Conservation (phyloP, 2,797 vertebrate genomes). For the Micromesistius poutassou region DNA sequence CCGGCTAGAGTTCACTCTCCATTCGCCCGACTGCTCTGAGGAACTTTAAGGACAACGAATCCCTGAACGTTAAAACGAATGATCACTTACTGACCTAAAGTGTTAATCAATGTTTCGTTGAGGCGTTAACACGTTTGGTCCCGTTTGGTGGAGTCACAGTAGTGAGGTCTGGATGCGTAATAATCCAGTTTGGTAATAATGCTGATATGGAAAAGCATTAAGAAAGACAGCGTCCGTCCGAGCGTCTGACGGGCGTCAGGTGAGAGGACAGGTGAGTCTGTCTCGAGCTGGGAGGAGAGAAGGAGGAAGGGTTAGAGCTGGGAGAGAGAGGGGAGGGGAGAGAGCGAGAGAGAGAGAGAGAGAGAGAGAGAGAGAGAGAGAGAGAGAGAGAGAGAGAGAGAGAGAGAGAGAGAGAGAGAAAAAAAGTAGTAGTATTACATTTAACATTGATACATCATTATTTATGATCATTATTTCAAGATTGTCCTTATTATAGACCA, state of each 20-base stretch:
- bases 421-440: too few relatives aligned
- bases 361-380: too few relatives aligned
- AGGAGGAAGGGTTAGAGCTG: not conserved
- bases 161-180: too few relatives aligned
- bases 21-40: not conserved
- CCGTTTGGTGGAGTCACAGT: too few relatives aligned
- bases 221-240: not conserved
- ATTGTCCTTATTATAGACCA: not conserved
- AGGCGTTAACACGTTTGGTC: too few relatives aligned
- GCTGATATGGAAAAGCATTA: too few relatives aligned
- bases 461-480: not conserved
- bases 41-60: not conserved
- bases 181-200: not conserved
- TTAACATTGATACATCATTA: not conserved
- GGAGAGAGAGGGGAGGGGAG: too few relatives aligned
- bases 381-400: too few relatives aligned
- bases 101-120: too few relatives aligned
- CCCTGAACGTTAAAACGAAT: not conserved
- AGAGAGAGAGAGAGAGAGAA: too few relatives aligned
- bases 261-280: constrained; percentile 8
- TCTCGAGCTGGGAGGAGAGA: not conserved
- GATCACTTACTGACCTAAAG: too few relatives aligned
- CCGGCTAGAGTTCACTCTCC: not conserved
- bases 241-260: not conserved
- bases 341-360: too few relatives aligned